These are phyloP conservation scores for Lycodopsis pacificus DNA, from an alignment of 2,797 vertebrate species.

Conservation along the genomic window DNA sequence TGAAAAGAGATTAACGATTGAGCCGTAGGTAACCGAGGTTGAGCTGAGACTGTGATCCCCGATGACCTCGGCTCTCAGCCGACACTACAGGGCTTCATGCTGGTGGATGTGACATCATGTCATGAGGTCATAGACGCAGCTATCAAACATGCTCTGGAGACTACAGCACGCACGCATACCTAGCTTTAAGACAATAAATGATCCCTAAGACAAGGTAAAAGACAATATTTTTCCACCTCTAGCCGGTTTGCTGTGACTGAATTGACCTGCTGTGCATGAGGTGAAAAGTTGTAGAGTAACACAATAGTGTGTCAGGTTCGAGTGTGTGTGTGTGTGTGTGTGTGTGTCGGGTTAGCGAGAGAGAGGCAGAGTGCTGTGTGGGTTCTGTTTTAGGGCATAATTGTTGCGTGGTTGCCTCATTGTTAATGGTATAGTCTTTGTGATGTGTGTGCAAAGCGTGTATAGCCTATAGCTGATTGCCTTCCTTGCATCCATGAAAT, in stretches of 20 bases:
- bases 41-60: conserved; percentile 13
- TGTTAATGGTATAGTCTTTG: not conserved
- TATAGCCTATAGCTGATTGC: not conserved
- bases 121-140: conserved; percentile 35
- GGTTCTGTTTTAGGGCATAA: not conserved
- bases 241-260: too few species aligned
- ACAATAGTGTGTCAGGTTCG: not conserved
- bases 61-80: conserved; percentile 41
- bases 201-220: too few species aligned
- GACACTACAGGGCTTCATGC: conserved; percentile 44
- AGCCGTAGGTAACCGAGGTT: conserved; percentile 21
- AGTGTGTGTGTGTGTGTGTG: too few species aligned
- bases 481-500: not conserved
- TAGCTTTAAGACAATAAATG: conserved; percentile 28
- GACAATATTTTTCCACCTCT: too few species aligned
- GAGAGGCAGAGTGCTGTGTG: not conserved
- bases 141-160: conserved; percentile 35
- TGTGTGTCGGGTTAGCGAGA: not conserved
- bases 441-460: not conserved
- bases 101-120: conserved; percentile 31
- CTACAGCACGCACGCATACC: conserved; percentile 28
- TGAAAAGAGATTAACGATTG: conserved; percentile 36
- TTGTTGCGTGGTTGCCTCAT: not conserved
- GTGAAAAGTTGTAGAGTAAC: not conserved
- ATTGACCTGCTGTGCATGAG: not conserved